phyloP scores from a whole-genome alignment of 2,888 invertebrate species.

The Colostygia pectinataria region DNA sequence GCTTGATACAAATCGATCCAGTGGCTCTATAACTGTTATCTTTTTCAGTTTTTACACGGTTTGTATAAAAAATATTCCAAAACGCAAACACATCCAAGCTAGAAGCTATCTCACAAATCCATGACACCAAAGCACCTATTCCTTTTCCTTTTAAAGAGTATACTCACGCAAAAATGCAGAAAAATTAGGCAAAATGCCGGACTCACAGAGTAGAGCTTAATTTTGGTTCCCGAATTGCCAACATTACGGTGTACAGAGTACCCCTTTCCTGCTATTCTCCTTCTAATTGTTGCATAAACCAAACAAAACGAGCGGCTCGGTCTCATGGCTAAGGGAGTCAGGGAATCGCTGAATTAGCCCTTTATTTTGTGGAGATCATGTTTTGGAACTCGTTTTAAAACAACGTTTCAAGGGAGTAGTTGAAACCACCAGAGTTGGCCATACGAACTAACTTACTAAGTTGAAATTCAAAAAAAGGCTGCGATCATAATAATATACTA shows the following conservation, averaged over 20 bases:
- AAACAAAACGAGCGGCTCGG: conserved; percentile 61
- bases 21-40: too few relatives aligned
- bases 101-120: conserved; percentile 6
- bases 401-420: conserved; percentile 3
- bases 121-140: conserved; percentile 16
- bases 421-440: too few relatives aligned
- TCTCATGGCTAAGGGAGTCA: conserved; percentile 40
- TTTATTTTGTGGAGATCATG: conserved; percentile 18
- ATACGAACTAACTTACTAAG: too few relatives aligned
- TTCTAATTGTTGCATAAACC: conserved; percentile 73
- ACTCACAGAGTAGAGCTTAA: conserved; percentile 49
- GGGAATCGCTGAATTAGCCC: conserved; percentile 22
- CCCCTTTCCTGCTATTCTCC: conserved; percentile 59
- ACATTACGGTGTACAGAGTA: conserved; percentile 55
- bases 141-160: conserved; percentile 17
- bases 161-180: conserved; percentile 26
- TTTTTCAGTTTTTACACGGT: not conserved
- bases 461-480: too few relatives aligned
- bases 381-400: conserved; percentile 12
- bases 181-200: conserved; percentile 47
- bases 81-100: not conserved
- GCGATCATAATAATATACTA: too few relatives aligned
- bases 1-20: too few relatives aligned
- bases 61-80: not conserved
- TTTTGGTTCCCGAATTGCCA: conserved; percentile 59